Conservation (phyloP, 2,113 vertebrate genomes). For the Salminus brasiliensis region DNA sequence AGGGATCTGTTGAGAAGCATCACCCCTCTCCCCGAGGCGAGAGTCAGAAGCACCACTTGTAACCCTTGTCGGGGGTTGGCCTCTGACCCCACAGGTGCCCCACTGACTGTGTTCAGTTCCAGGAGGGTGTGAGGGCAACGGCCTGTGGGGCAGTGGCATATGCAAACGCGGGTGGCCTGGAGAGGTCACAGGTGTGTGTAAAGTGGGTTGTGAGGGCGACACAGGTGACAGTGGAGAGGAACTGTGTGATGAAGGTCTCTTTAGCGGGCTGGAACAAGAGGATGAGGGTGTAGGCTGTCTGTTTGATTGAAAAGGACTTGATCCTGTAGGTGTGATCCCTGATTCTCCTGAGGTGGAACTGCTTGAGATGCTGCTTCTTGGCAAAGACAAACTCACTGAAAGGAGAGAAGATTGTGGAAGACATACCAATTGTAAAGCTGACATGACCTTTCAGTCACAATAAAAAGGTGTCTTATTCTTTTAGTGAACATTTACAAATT, state of each 20-base stretch:
- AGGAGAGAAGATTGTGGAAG: slow-evolving; percentile 45
- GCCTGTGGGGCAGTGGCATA: slow-evolving; percentile 61
- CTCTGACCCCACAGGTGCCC: slow-evolving; percentile 57
- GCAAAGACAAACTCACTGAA: slow-evolving; percentile 70
- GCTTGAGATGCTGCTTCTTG: slow-evolving; percentile 57
- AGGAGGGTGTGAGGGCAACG: slow-evolving; percentile 51
- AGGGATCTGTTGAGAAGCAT: slow-evolving; percentile 37
- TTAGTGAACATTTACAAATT: too few species aligned
- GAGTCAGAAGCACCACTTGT: slow-evolving; percentile 40
- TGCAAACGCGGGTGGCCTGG: slow-evolving; percentile 53
- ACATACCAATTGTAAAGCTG: neutral
- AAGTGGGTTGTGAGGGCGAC: slow-evolving; percentile 27
- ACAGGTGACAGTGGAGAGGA: slow-evolving; percentile 20
- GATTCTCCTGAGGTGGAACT: slow-evolving; percentile 60
- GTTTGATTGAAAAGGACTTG: slow-evolving; percentile 44
- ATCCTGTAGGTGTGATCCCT: slow-evolving; percentile 57
- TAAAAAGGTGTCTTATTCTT: too few species aligned
- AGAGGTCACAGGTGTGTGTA: slow-evolving; percentile 49
- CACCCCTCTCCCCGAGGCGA: slow-evolving; percentile 55
- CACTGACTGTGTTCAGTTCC: slow-evolving; percentile 46
- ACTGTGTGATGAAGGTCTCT: slow-evolving; percentile 41
- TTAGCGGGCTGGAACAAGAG: slow-evolving; percentile 10
- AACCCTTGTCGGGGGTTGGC: slow-evolving; percentile 6
- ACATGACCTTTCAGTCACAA: too few species aligned
- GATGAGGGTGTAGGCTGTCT: slow-evolving; percentile 51